A percentile compares a stretch with the other conserved stretches of the same genome.
These are phyloP conservation scores for Orchesella cincta DNA, from an alignment of 1,140 invertebrate species.

Conservation along the genomic window DNA sequence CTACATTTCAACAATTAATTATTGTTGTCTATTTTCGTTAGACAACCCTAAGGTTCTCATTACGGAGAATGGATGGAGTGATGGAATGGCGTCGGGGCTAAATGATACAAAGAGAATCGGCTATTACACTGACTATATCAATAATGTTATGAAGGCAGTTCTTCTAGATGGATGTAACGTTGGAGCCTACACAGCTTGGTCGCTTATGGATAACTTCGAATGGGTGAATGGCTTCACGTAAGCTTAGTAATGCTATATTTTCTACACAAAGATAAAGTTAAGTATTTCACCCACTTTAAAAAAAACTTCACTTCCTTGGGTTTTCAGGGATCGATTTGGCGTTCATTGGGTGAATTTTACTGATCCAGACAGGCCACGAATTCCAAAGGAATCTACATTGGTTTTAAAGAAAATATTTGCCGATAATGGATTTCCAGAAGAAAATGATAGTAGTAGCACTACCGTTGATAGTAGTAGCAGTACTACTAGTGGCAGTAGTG, in stretches of 20 bases:
- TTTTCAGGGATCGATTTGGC: constrained; percentile 47
- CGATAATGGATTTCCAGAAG: constrained; percentile 37
- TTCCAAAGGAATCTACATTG: constrained; percentile 55
- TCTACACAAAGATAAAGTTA: too few relatives aligned
- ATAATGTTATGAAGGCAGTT: constrained; percentile 67
- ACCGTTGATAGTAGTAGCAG: too few relatives aligned
- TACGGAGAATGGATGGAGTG: constrained; percentile 71
- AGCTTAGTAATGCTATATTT: background rate
- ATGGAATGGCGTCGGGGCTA: constrained; percentile 56
- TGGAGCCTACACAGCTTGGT: constrained; percentile 71
- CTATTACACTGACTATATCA: constrained; percentile 65
- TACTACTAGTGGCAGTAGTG: too few relatives aligned
- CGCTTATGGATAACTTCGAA: constrained; percentile 78
- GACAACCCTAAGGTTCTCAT: constrained; percentile 65
- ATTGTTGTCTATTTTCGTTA: constrained; percentile 49
- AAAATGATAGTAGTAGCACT: background rate
- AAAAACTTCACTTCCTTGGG: background rate
- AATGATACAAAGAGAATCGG: constrained; percentile 61
- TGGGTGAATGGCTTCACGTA: constrained; percentile 60
- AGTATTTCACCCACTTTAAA: too few relatives aligned
- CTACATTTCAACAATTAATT: background rate
- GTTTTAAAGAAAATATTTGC: constrained; percentile 32
- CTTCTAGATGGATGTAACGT: constrained; percentile 67
- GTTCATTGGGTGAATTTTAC: constrained; percentile 53
- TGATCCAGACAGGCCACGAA: constrained; percentile 49